Conservation (phyloP, 2,888 invertebrate species). For the Atethmia centrago region DNA sequence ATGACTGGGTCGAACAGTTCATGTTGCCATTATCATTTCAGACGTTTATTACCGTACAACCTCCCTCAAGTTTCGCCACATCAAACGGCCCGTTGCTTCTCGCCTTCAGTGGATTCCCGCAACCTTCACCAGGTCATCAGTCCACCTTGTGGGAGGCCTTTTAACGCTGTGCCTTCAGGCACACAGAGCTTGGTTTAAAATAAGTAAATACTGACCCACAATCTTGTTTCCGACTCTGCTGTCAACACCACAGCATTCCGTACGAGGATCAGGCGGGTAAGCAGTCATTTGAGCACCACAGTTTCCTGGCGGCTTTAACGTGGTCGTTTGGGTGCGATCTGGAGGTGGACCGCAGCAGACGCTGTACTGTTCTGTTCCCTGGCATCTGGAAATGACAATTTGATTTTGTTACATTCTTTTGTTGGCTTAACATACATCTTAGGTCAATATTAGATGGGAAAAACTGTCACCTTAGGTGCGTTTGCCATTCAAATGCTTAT, state of each 20-base stretch:
- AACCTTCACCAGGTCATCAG: background rate
- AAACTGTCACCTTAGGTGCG: background rate
- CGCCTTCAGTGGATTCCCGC: background rate
- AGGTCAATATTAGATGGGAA: background rate
- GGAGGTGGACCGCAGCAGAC: constrained; percentile 77
- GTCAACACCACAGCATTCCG: constrained; percentile 80
- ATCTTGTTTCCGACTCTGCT: constrained; percentile 74
- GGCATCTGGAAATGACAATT: constrained; percentile 65
- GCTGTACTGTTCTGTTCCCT: constrained; percentile 68
- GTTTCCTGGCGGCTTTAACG: constrained; percentile 24
- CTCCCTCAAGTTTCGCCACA: background rate
- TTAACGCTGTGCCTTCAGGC: background rate
- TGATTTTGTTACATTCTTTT: background rate
- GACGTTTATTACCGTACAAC: background rate
- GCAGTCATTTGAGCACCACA: constrained; percentile 64
- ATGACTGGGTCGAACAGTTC: background rate
- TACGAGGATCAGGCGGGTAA: constrained; percentile 72
- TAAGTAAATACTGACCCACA: constrained; percentile 68
- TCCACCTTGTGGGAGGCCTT: background rate
- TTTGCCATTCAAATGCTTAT: background rate
- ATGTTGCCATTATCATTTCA: background rate
- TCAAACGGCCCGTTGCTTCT: background rate
- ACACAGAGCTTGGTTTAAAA: background rate
- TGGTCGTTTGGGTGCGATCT: accelerated
- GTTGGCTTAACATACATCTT: background rate